Percentiles rank a stretch among this genome's conserved stretches.
These are phyloP conservation scores for Myrmophylax atrothorax DNA, from an alignment of 2,113 vertebrate genomes.

Conservation along the genomic window DNA sequence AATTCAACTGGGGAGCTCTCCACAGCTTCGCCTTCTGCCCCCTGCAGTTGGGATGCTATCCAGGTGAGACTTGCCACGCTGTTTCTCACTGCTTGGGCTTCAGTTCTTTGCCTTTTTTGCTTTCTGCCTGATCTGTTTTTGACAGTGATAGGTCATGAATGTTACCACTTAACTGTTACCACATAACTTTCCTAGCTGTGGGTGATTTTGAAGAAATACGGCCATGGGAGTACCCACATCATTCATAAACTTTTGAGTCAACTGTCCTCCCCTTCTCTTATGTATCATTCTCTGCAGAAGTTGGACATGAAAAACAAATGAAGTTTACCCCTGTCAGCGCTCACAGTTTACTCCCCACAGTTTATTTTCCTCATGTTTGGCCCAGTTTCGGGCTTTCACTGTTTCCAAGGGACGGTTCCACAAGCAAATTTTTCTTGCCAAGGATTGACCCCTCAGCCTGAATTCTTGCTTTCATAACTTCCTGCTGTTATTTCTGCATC, in stretches of 20 bases:
- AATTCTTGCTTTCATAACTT: slow-evolving; percentile 12
- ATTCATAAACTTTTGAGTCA: not conserved
- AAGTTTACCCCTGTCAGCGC: not conserved
- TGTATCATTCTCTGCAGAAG: not conserved
- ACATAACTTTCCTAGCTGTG: not conserved
- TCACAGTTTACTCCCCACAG: not conserved
- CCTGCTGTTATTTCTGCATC: slow-evolving; percentile 7
- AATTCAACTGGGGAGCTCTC: not conserved
- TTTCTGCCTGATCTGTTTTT: not conserved
- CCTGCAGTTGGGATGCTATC: not conserved
- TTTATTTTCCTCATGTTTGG: not conserved
- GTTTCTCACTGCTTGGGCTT: not conserved
- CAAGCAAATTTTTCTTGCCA: not conserved
- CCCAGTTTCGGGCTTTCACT: not conserved
- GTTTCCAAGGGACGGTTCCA: not conserved
- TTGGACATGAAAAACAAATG: not conserved
- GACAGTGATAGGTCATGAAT: not conserved
- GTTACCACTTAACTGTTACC: not conserved
- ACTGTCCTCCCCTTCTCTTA: not conserved
- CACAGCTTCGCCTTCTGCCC: not conserved
- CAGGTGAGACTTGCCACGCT: not conserved
- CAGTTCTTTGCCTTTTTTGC: not conserved
- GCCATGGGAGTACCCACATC: not conserved
- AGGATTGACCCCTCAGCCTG: not conserved
- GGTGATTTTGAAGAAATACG: not conserved